These are phyloP conservation scores for Drosophila ezoana DNA, from an alignment of 2,888 invertebrate genomes.

Conservation along the genomic window DNA sequence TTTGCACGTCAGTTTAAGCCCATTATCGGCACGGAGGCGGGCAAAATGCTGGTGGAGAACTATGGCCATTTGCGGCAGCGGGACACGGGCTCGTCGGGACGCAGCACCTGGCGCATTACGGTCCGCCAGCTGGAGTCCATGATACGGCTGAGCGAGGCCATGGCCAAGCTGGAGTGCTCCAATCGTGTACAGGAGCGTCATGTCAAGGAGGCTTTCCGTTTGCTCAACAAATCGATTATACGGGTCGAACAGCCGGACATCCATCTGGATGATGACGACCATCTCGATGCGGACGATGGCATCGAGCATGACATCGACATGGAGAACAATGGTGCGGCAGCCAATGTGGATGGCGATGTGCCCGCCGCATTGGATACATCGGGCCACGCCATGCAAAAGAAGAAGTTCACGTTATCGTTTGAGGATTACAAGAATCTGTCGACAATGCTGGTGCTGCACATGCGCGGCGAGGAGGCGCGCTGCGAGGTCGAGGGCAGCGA, in stretches of 20 bases:
- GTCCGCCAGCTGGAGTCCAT: slow-evolving; percentile 98
- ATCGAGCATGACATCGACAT: slow-evolving; percentile 87
- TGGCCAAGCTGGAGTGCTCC: slow-evolving; percentile 98
- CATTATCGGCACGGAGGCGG: slow-evolving; percentile 92
- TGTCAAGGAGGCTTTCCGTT: slow-evolving; percentile 95
- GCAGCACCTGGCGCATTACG: slow-evolving; percentile 97
- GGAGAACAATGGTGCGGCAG: slow-evolving; percentile 82
- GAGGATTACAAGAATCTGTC: slow-evolving; percentile 97
- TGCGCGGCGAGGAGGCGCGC: slow-evolving; percentile 93
- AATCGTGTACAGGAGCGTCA: slow-evolving; percentile 94
- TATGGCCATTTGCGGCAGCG: slow-evolving; percentile 94
- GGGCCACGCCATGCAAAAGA: slow-evolving; percentile 86
- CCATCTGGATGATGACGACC: slow-evolving; percentile 93
- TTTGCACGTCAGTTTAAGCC: slow-evolving; percentile 99
- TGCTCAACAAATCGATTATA: slow-evolving; percentile 98
- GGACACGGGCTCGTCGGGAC: slow-evolving; percentile 89
- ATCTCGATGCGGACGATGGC: slow-evolving; percentile 83
- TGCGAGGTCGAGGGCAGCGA: slow-evolving; percentile 88
- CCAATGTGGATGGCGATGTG: slow-evolving; percentile 49
- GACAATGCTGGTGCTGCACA: slow-evolving; percentile 95
- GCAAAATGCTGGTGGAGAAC: slow-evolving; percentile 93
- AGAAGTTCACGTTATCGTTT: slow-evolving; percentile 93
- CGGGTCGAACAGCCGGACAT: slow-evolving; percentile 99
- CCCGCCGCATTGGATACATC: slow-evolving; percentile 39
- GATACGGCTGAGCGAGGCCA: slow-evolving; percentile 97